These are phyloP conservation scores for Salvelinus namaycush DNA, from an alignment of 2,113 vertebrate species.

Conservation along the genomic window DNA sequence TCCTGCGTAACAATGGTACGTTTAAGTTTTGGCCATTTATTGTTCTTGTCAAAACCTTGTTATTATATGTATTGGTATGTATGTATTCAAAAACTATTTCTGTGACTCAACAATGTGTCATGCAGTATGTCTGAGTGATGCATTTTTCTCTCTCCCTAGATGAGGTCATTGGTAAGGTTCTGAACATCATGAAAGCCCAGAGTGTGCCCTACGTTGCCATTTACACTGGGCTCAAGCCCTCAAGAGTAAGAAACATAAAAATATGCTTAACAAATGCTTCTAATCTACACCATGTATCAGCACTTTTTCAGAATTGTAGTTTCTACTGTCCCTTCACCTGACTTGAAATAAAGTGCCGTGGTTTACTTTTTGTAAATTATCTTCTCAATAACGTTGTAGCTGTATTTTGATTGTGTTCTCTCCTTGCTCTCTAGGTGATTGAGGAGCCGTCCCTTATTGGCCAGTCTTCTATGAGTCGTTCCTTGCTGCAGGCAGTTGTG, in stretches of 20 bases:
- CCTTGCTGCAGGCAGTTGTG: constrained; percentile 70
- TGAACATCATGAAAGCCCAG: constrained; percentile 72
- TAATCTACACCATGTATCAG: neutral
- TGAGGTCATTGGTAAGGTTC: constrained; percentile 79
- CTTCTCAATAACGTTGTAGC: neutral
- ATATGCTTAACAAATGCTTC: neutral
- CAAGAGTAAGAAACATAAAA: constrained; percentile 70
- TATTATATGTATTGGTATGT: neutral
- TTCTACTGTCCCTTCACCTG: neutral
- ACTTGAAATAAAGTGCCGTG: neutral
- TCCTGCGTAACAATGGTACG: constrained; percentile 82
- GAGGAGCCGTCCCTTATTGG: constrained; percentile 54
- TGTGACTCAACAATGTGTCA: neutral
- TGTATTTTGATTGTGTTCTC: neutral
- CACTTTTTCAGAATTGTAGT: neutral
- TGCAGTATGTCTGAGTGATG: neutral
- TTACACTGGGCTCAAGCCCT: constrained; percentile 83
- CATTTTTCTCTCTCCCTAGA: constrained; percentile 67
- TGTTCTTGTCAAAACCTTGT: neutral
- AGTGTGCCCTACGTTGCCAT: constrained; percentile 78
- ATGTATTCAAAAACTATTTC: neutral
- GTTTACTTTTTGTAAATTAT: neutral
- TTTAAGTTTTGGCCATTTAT: neutral
- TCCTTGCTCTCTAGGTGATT: constrained; percentile 67
- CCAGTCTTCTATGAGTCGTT: constrained; percentile 65